Percentiles rank a stretch among this genome's conserved stretches.
Evolutionary conservation across 2,113 vertebrate species (phyloP).

Genomic region (Thunnus thynnus): DNA sequence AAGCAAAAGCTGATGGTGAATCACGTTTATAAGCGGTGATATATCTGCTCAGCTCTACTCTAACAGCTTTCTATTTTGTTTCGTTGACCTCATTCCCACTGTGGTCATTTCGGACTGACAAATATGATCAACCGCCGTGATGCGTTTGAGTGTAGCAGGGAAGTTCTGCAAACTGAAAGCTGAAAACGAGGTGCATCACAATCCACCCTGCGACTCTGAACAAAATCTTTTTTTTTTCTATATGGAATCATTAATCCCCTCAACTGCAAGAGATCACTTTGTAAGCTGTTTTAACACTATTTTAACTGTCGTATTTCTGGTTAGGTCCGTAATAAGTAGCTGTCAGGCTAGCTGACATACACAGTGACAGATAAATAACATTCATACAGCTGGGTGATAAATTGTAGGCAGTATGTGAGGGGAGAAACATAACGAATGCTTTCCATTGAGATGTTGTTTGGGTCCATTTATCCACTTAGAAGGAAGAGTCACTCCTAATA

Average conservation of each 20-base stretch:
- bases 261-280: no score
- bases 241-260: no score
- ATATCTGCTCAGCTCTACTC: not conserved
- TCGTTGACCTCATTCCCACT: not conserved
- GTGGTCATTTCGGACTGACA: not conserved
- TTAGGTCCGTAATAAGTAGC: no score
- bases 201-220: no score
- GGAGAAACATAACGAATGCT: no score
- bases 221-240: no score
- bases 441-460: no score
- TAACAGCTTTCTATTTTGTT: not conserved
- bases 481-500: no score
- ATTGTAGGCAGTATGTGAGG: no score
- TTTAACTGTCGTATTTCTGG: no score
- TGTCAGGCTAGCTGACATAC: not conserved
- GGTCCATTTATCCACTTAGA: no score
- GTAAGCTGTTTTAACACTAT: not conserved
- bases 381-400: not conserved
- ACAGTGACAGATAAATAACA: not conserved
- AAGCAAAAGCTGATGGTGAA: slow-evolving; percentile 3
- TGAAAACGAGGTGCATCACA: not conserved
- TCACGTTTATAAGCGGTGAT: slow-evolving; percentile 15
- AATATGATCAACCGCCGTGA: not conserved
- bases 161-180: not conserved
- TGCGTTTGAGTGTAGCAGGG: not conserved